Evolutionary conservation across 2,113 vertebrate genomes (phyloP), one percentile per base, ranked within the genome.

Genomic region (Ariopsis seemanni): DNA sequence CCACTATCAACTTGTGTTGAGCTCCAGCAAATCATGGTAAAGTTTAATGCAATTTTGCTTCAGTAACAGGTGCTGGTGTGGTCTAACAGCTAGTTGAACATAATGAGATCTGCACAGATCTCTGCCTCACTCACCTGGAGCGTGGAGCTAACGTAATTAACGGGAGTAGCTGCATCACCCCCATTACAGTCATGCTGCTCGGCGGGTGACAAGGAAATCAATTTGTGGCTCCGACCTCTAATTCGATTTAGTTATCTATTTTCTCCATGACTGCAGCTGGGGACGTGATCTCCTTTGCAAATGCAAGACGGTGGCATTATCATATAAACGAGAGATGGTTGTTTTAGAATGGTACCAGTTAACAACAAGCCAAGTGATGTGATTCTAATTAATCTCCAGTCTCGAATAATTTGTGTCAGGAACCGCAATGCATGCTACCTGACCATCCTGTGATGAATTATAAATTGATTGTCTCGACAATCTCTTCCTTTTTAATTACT

Each of bases 221-320:
- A 86, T 84, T 90, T 80, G 74, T 67, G 71, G 53, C 30, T 86
- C 81, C 17, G 50, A 58, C 60, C 55, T 67, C 80, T 88, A 85
- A 85, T 86, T 85, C 55, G 27, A 88, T 88, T 88, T 88, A 84
- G 82, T 55, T 88, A 84, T 88, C 83, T 87, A 83, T 83, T 81
- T 85, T 80, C 55, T 65, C 53, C 83, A 85, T 48, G 67, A 52
- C 55, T 74, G 79, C 67, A 48, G 86, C 17, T 2, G 25, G 52
- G 80, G 67, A 74, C 62, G 75, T 79, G 60, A 67, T 80, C 62
- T 27, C 63, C 85, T 79, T 79, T 67, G 85, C 17, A 55, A 80
- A 80, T 7, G 1, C 4, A 80, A 9, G 53, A 34, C 5, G n/a
- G 78, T 34, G 53, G 55, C 78, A 80, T 80, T 80, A 80, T 20